Evolutionary conservation across 2,797 vertebrate genomes (phyloP), one percentile per base, ranked within the genome.

Genomic region (Acanthiza pusilla): DNA sequence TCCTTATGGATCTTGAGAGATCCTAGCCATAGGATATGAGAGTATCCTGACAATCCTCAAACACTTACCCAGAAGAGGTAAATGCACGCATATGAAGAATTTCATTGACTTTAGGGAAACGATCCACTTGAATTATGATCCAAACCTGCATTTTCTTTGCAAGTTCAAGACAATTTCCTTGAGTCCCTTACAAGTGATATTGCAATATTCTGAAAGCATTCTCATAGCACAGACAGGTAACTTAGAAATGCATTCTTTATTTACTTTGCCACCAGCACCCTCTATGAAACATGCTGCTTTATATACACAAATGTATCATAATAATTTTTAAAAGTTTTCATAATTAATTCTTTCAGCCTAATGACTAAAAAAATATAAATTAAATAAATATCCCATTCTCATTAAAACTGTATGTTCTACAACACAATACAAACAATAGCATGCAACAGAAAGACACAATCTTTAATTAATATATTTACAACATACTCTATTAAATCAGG

Each of bases 401-500:
- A 75, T 60, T 36, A 89, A 76, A 91, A 38, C 5, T 11, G 0
- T 27, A 15, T 27, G 4, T 53, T 75, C 58, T 29, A 26, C 51
- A 71, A 25, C 7, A 72, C 38, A 27, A 55, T 65, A 58, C 50
- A 88, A 77, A 54, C 34, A 81, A 81, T 5, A 76, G 8, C n/a
- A 45, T 32, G 21, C 13, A 86, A 89, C 6, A 60, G 32, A 73
- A 61, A 67, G 23, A 6, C 19, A 55, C 61, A 50, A 47, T 27
- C 36, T 60, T 75, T 36, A 22, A 60, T 75, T 36, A 22, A 60
- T 55, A 78, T 67, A 79, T 55, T 32, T 70, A 87, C 48, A 91
- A 98, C 99, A 0, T 98, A 99, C 99, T 99, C 99, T 91, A 99
- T 99, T 58, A 99, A 97, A 96, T 99, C 99, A 82, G 99, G 99